These are phyloP conservation scores for Stomatorhinus walkeri DNA, from an alignment of 2,797 vertebrate genomes.

Conservation along the genomic window DNA sequence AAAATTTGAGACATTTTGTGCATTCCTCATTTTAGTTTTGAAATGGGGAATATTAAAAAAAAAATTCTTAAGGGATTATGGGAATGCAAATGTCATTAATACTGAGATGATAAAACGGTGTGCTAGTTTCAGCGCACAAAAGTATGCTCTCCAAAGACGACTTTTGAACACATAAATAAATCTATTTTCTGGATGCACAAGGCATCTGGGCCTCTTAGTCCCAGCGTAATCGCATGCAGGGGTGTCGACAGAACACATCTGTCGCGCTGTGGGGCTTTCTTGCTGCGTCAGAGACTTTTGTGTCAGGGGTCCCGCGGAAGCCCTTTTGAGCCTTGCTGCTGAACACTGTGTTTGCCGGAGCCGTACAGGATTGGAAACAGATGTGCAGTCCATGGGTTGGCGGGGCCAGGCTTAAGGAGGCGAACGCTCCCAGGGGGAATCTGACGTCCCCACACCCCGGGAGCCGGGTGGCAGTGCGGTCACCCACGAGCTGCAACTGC, in stretches of 20 bases:
- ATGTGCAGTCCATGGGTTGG: neutral
- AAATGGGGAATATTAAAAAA: neutral
- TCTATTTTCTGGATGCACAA: neutral
- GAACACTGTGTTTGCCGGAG: neutral
- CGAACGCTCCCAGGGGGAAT: slow-evolving; percentile 7
- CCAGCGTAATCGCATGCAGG: neutral
- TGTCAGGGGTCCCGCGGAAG: neutral
- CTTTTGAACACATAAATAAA: neutral
- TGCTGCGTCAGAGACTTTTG: neutral
- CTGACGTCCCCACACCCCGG: neutral
- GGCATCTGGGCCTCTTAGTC: neutral
- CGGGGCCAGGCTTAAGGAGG: neutral
- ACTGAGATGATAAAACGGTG: neutral
- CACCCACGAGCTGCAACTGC: neutral
- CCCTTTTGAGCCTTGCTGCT: neutral
- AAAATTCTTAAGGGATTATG: neutral
- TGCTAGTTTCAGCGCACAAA: neutral
- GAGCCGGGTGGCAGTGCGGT: neutral
- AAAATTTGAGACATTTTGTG: neutral
- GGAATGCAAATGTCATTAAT: neutral
- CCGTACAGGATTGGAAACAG: slow-evolving; percentile 4
- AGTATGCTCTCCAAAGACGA: neutral
- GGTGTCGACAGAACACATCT: neutral
- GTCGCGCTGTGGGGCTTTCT: neutral
- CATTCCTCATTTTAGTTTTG: neutral